A percentile compares a stretch with the other conserved stretches of the same genome.
Conservation (phyloP, 2,888 invertebrate species). For the Lasioglossum leucozonium region DNA sequence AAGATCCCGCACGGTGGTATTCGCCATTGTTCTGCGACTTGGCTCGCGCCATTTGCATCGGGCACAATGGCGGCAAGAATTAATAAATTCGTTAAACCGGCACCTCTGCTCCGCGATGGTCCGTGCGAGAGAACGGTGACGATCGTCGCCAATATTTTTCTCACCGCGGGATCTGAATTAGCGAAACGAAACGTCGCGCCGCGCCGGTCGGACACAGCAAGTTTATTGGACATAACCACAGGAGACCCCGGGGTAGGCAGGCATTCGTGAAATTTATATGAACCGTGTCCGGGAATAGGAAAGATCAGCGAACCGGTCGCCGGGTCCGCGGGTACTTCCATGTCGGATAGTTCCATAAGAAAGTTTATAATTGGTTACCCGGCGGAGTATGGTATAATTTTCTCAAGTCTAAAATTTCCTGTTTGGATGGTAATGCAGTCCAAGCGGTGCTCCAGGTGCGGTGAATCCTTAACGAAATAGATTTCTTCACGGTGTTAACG, state of each 20-base stretch:
- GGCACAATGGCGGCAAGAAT: background rate
- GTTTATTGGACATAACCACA: background rate
- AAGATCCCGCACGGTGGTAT: background rate
- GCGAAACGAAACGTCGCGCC: background rate
- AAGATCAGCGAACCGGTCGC: constrained; percentile 6
- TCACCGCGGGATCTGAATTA: background rate
- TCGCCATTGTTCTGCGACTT: background rate
- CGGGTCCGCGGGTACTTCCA: background rate
- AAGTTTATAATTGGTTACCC: constrained; percentile 32
- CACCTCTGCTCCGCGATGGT: too few species aligned
- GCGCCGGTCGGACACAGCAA: background rate
- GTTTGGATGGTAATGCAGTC: constrained; percentile 35
- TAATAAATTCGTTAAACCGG: too few species aligned
- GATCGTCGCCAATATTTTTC: background rate
- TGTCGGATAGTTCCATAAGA: constrained; percentile 8
- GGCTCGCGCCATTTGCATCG: background rate
- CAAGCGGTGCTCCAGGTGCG: constrained; percentile 19
- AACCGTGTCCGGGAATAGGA: background rate
- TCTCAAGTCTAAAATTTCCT: constrained; percentile 10
- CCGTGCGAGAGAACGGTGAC: background rate
- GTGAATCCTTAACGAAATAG: constrained; percentile 32
- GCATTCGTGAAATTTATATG: constrained; percentile 19
- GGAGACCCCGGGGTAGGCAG: background rate
- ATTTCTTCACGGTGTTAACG: constrained; percentile 14
- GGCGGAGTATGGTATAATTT: constrained; percentile 8